Evolutionary conservation across 2,888 invertebrate species (phyloP), one percentile per base, ranked within the genome.

Genomic region (Monochamus alternatus): DNA sequence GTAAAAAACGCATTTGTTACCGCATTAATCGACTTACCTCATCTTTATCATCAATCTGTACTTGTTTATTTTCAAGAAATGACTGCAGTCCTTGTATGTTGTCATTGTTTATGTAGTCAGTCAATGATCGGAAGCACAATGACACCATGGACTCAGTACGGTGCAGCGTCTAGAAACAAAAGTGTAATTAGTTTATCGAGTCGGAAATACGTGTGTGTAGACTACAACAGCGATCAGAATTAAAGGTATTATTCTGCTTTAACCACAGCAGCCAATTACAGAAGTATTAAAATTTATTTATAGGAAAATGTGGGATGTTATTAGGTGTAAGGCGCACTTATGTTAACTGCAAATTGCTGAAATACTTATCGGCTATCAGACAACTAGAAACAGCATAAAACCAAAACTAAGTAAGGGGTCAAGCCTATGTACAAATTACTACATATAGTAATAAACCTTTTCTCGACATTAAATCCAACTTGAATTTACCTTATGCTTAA

Each of bases 81-180:
- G 93, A 92, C 86, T 95, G 95, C 78, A 97, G 91, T 84, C 95
- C 96, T 78, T 91, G 91, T 84, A 95, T 91, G 89, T 95, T 95
- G 89, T 96, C 95, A 88, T 93, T 93, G 87, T 93, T 93, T 88
- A 96, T 93, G 89, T 93, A 95, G 89, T 93, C 93, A 86, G 94
- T 91, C 85, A 97, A 91, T 84, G 95, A 93, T 87, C 95, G 94
- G 90, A 94, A 96, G 91, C 95, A 95, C 88, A 96, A 92, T 83
- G 96, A 96, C 91, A 95, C 94, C 96, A 96, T 96, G 91, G 96
- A 96, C 92, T 96, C 96, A 89, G 94, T 94, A 90, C 95, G 94
- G 89, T 95, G 95, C 89, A 96, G 93, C 90, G 95, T 95, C 96
- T 96, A 88, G 87, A 87, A 85, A 84, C 80, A 81, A 75, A 74